Evolutionary conservation across 2,113 vertebrate species (phyloP).

Genomic region (Callospermophilus lateralis): DNA sequence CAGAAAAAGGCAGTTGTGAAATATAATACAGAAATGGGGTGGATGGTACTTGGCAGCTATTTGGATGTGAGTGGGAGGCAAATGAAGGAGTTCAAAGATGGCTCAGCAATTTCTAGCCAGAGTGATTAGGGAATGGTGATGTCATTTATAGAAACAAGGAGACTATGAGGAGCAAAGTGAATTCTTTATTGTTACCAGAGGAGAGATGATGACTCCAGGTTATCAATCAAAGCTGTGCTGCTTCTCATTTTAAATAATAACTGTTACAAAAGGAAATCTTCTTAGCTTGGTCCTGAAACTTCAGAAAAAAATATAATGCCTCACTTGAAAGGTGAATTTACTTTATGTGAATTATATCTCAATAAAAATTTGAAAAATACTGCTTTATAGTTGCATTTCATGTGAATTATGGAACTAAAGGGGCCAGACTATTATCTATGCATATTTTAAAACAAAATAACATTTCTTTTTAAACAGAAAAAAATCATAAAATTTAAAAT

Average conservation of each 20-base stretch:
- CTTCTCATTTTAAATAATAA: constrained; percentile 61
- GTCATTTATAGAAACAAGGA: not conserved
- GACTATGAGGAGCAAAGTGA: not conserved
- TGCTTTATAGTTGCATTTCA: not conserved
- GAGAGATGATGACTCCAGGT: constrained; percentile 35
- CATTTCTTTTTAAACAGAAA: constrained; percentile 30
- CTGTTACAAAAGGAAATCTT: constrained; percentile 20
- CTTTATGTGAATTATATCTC: not conserved
- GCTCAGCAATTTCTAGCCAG: not conserved
- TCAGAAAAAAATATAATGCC: not conserved
- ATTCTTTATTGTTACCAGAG: constrained; percentile 31
- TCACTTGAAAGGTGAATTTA: not conserved
- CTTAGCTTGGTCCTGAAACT: not conserved
- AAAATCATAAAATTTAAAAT: constrained; percentile 14
- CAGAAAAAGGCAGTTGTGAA: not conserved
- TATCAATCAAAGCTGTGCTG: not conserved
- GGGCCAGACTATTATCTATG: not conserved
- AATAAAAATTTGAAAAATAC: not conserved
- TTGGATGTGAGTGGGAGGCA: not conserved
- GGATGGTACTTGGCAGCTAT: not conserved
- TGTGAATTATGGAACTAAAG: constrained; percentile 15
- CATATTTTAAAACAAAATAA: not conserved
- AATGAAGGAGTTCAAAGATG: not conserved
- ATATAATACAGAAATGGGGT: not conserved
- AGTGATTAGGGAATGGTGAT: not conserved